Conservation (phyloP, 2,888 invertebrate species). For the Chironomus riparius region DNA sequence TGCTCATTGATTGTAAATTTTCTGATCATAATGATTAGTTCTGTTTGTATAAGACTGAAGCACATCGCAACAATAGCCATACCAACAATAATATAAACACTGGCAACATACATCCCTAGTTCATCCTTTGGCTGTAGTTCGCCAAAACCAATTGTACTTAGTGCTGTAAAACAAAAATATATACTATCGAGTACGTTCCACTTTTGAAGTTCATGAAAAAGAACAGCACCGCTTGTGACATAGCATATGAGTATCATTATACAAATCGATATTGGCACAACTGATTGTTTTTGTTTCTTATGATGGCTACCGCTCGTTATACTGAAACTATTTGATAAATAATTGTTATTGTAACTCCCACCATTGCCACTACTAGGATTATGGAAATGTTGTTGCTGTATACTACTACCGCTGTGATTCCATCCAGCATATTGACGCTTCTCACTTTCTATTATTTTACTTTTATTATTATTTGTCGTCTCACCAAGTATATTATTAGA, state of each 20-base stretch:
- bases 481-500: constrained; percentile 15
- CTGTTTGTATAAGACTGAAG: constrained; percentile 76
- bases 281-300: constrained; percentile 30
- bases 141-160: constrained; percentile 77
- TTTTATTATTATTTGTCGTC: constrained; percentile 9
- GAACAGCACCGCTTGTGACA: constrained; percentile 76
- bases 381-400: constrained; percentile 6
- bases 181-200: constrained; percentile 86
- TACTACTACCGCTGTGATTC: constrained; percentile 14
- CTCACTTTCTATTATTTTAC: neutral
- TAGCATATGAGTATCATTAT: constrained; percentile 77
- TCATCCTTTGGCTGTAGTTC: constrained; percentile 62
- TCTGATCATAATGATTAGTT: constrained; percentile 47
- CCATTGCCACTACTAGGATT: constrained; percentile 24
- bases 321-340: constrained; percentile 1
- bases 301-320: neutral
- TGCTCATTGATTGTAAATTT: constrained; percentile 43
- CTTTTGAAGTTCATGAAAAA: constrained; percentile 83
- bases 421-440: constrained; percentile 16
- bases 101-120: constrained; percentile 65
- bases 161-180: constrained; percentile 69
- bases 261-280: constrained; percentile 83
- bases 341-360: constrained; percentile 28
- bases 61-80: constrained; percentile 83
- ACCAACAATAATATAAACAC: constrained; percentile 71